These are phyloP conservation scores for Phenganax marumi DNA, from an alignment of 92 coral and sea anemone genomes.

Conservation along the genomic window DNA sequence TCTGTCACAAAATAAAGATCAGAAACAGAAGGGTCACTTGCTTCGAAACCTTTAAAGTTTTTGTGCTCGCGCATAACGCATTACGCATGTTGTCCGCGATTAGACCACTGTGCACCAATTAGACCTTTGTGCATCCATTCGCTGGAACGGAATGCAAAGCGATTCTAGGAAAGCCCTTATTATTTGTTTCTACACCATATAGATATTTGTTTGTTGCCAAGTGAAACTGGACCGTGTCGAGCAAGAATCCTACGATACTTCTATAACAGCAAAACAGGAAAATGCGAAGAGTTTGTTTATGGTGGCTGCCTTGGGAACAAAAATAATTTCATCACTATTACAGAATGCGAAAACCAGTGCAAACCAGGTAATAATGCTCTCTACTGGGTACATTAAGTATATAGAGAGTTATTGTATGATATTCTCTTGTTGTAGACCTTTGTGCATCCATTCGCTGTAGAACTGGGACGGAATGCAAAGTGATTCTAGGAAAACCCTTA, in stretches of 20 bases:
- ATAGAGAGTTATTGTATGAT: background rate
- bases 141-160: background rate
- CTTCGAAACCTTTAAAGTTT: too few species aligned
- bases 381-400: too few species aligned
- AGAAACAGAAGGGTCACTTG: too few species aligned
- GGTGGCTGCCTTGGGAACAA: conserved; percentile 4
- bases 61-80: too few species aligned
- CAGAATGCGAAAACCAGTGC: background rate
- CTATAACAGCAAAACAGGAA: background rate
- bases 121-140: background rate
- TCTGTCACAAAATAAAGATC: too few species aligned
- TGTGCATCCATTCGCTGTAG: background rate
- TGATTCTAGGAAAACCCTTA: background rate
- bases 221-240: background rate
- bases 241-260: background rate
- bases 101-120: too few species aligned
- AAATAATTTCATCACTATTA: background rate
- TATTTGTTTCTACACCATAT: too few species aligned
- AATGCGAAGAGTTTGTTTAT: background rate
- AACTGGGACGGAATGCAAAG: background rate
- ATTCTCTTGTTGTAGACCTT: conserved; percentile 7
- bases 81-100: too few species aligned
- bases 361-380: too few species aligned
- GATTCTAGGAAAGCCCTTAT: background rate
- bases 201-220: background rate